phyloP scores from a whole-genome alignment of 2,888 invertebrate genomes.

The Nemapogon koenigi region DNA sequence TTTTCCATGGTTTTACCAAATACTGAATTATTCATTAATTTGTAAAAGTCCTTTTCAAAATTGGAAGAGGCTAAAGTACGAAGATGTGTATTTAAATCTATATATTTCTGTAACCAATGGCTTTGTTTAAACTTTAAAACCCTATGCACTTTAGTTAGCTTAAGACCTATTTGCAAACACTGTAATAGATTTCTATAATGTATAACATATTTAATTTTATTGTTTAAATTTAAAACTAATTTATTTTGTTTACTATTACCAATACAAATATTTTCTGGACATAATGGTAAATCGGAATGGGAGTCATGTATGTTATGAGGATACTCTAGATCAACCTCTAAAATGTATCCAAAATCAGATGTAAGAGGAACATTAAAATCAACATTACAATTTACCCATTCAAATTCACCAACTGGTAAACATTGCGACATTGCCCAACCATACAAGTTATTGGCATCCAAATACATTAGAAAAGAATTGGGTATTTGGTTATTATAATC shows the following conservation, averaged over 20 bases:
- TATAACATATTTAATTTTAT: constrained; percentile 22
- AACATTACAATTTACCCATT: constrained; percentile 22
- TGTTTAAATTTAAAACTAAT: constrained; percentile 19
- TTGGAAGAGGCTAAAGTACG: constrained; percentile 22
- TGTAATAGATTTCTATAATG: constrained; percentile 24
- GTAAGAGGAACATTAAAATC: constrained; percentile 12
- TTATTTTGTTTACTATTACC: constrained; percentile 13
- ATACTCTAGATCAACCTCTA: constrained; percentile 25
- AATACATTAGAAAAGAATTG: constrained; percentile 22
- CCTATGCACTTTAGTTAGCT: constrained; percentile 24
- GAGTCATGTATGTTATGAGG: constrained; percentile 20
- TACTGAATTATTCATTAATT: constrained; percentile 32
- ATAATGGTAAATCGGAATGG: constrained; percentile 16
- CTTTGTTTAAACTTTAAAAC: constrained; percentile 29
- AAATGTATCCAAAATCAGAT: constrained; percentile 17
- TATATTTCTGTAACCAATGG: constrained; percentile 29
- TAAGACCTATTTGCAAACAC: constrained; percentile 20
- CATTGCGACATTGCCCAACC: constrained; percentile 26
- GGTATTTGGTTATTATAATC: constrained; percentile 18
- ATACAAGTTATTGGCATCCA: constrained; percentile 30
- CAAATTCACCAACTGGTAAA: constrained; percentile 23
- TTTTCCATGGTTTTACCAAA: constrained; percentile 33
- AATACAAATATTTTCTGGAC: constrained; percentile 10
- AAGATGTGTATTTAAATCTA: constrained; percentile 30
- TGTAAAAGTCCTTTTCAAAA: constrained; percentile 34